Evolutionary conservation across 2,797 vertebrate species (phyloP).

Genomic region (Muscicapa comitata): DNA sequence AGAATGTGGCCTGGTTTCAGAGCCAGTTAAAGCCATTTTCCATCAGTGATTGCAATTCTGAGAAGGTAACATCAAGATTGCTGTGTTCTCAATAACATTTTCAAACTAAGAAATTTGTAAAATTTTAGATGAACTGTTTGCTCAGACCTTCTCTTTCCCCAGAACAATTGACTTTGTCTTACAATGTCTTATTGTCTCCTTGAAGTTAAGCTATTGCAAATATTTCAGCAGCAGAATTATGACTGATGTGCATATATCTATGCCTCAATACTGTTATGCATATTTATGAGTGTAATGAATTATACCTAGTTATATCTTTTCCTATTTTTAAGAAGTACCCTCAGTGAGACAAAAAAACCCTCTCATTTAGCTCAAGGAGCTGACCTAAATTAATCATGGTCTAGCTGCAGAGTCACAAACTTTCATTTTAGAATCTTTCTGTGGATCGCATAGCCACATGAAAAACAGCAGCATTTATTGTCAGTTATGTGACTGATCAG

Average conservation of each 20-base stretch:
- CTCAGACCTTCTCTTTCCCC: not conserved
- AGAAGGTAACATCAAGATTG: not conserved
- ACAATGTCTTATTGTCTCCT: not conserved
- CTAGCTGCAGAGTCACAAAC: not conserved
- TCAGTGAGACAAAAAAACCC: not conserved
- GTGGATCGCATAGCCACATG: not conserved
- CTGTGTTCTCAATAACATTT: not conserved
- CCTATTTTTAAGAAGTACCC: not conserved
- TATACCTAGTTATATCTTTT: not conserved
- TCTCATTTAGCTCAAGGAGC: not conserved
- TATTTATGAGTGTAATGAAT: not conserved
- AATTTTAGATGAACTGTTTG: not conserved
- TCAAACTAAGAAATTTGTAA: not conserved
- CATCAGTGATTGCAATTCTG: not conserved
- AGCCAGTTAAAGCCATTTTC: not conserved
- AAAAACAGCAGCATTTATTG: not conserved
- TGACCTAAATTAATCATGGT: not conserved
- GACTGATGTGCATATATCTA: not conserved
- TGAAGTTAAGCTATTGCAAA: not conserved
- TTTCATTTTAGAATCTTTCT: not conserved
- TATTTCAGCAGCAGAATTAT: not conserved
- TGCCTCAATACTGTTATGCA: not conserved
- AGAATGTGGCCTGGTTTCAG: not conserved
- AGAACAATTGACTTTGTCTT: not conserved
- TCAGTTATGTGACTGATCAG: not conserved